Conservation (phyloP, 2,888 invertebrate species). For the Beris chalybata region DNA sequence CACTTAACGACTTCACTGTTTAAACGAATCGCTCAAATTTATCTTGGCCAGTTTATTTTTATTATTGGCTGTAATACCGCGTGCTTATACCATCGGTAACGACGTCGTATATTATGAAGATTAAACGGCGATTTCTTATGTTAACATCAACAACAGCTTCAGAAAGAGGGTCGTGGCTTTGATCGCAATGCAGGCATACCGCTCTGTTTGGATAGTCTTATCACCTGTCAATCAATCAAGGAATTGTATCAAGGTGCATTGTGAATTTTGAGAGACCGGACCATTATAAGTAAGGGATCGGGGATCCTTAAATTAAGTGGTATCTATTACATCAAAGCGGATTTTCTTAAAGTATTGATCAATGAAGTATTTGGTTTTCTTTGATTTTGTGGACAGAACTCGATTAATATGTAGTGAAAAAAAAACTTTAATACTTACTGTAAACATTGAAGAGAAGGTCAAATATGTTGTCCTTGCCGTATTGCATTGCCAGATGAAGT, state of each 20-base stretch:
- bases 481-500: slow-evolving; percentile 89
- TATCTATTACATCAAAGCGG: not conserved
- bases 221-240: slow-evolving; percentile 33
- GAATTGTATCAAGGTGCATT: slow-evolving; percentile 15
- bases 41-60: no score
- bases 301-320: slow-evolving; percentile 4
- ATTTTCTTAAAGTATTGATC: not conserved
- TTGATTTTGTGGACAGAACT: slow-evolving; percentile 6
- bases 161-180: slow-evolving; percentile 23
- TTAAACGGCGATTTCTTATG: slow-evolving; percentile 38
- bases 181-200: slow-evolving; percentile 11
- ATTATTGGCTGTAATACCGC: no score
- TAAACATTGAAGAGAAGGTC: slow-evolving; percentile 87
- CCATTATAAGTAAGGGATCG: not conserved
- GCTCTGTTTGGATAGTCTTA: slow-evolving; percentile 35
- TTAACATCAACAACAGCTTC: slow-evolving; percentile 27
- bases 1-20: no score
- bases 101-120: slow-evolving; percentile 16
- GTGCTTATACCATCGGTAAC: no score
- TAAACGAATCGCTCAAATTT: no score
- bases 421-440: slow-evolving; percentile 64
- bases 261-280: not conserved
- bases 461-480: slow-evolving; percentile 83
- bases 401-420: slow-evolving; percentile 20
- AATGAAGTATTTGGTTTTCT: not conserved